Conservation (phyloP, 2,888 invertebrate species). For the Antheraea assamensis region DNA sequence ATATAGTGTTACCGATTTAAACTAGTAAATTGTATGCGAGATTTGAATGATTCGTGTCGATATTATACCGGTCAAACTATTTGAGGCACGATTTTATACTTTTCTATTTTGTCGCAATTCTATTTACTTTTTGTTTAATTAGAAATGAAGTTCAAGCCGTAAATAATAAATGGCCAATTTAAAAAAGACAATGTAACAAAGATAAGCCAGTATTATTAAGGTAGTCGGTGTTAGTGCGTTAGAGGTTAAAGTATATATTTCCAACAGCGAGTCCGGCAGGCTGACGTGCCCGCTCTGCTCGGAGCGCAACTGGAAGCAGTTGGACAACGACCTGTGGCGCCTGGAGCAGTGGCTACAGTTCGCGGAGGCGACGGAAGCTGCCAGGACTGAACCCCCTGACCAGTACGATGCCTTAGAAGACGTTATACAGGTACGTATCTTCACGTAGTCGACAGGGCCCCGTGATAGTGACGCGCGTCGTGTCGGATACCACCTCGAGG, state of each 20-base stretch:
- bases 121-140: too few relatives aligned
- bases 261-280: constrained; percentile 86
- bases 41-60: too few relatives aligned
- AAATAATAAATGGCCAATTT: too few relatives aligned
- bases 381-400: constrained; percentile 86
- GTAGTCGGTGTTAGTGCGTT: neutral
- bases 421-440: constrained; percentile 85
- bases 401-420: constrained; percentile 92
- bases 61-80: too few relatives aligned
- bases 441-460: neutral
- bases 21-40: too few relatives aligned
- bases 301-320: constrained; percentile 93
- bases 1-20: too few relatives aligned
- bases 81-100: too few relatives aligned
- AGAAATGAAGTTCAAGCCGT: too few relatives aligned
- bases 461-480: neutral
- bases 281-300: constrained; percentile 94
- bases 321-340: constrained; percentile 95
- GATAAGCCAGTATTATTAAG: neutral
- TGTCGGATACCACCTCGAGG: too few relatives aligned
- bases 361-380: constrained; percentile 90
- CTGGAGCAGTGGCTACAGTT: constrained; percentile 95
- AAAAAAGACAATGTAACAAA: too few relatives aligned
- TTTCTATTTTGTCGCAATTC: too few relatives aligned
- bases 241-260: neutral